Base-by-base conservation (phyloP, 2,797 vertebrate species). In the Apodemus agrarius region DNA sequence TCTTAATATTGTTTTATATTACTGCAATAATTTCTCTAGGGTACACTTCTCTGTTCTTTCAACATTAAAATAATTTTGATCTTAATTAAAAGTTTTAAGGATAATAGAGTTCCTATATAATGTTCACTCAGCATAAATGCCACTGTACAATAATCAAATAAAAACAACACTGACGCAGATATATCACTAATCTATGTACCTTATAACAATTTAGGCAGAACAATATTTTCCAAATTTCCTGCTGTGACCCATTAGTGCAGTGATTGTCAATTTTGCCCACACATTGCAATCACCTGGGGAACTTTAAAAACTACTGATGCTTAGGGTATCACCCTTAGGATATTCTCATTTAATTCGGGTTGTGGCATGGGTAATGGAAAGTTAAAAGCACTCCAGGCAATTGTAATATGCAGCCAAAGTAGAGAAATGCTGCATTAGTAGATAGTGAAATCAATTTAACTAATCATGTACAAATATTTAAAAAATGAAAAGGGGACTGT, bases 51-150 rank as follows among this genome's bases (percentile, higher is more conserved):
- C 34, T 63, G 6, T 43, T 83, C 57, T 92, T 29, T 34, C 61
- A 40, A 89, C n/a, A 21, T 88, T 96, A 57, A 69, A 92, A 87
- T 87, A 63, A 76, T 85, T 94, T 85, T 81, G 22, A 40, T 80
- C 34, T 93, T 93, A 52, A 0, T 84, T 74, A 84, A 87, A 94
- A 75, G 57, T 94, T 91, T 22, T 34, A 93, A 79, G 92, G 86
- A 79, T 92, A 72, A 26, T 63, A 85, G n/a, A 79, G 34, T 78
- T 87, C 3, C n/a, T 54, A 72, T 57, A 79, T 31, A 90, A 40
- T 29, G 0, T 46, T 90, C 81, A 92, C 10, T 21, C 22, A 83
- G 34, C 92, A 69, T 89, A 40, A 84, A 54, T 76, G 65, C 16
- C 1, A 89, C 24, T 84, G 21, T 81, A 91, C 17, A 72, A 76